A percentile compares a stretch with the other conserved stretches of the same genome.
These are phyloP conservation scores for Herpetotheres cachinnans DNA, from an alignment of 2,113 vertebrate genomes.

Conservation along the genomic window DNA sequence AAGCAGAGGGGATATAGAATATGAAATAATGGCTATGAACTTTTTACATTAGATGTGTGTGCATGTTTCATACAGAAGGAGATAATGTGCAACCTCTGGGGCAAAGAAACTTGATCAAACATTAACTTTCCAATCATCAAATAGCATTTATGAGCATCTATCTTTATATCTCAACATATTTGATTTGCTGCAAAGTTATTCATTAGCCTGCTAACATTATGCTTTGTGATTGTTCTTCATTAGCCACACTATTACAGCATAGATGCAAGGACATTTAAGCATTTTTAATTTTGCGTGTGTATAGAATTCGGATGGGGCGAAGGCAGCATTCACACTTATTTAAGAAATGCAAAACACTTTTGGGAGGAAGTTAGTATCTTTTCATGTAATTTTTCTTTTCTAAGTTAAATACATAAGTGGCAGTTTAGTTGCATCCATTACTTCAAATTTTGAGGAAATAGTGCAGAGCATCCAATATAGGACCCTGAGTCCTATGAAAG, in stretches of 20 bases:
- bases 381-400: not conserved
- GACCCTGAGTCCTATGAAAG: not conserved
- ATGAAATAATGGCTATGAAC: not conserved
- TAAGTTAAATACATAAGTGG: not conserved
- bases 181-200: slow-evolving; percentile 31
- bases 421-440: not conserved
- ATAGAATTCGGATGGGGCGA: not conserved
- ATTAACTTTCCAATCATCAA: slow-evolving; percentile 24
- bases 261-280: not conserved
- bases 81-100: not conserved
- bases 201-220: not conserved
- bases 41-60: not conserved
- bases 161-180: not conserved
- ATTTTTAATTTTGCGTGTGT: not conserved
- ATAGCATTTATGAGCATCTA: not conserved
- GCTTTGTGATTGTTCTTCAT: slow-evolving; percentile 26
- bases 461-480: not conserved
- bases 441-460: slow-evolving; percentile 17
- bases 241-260: not conserved
- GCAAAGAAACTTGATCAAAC: not conserved
- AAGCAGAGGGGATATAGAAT: not conserved
- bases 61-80: not conserved
- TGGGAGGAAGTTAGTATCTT: not conserved
- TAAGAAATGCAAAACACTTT: not conserved
- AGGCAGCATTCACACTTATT: not conserved